Base-by-base conservation (phyloP, 1,140 invertebrate genomes). In the Triops cancriformis region DNA sequence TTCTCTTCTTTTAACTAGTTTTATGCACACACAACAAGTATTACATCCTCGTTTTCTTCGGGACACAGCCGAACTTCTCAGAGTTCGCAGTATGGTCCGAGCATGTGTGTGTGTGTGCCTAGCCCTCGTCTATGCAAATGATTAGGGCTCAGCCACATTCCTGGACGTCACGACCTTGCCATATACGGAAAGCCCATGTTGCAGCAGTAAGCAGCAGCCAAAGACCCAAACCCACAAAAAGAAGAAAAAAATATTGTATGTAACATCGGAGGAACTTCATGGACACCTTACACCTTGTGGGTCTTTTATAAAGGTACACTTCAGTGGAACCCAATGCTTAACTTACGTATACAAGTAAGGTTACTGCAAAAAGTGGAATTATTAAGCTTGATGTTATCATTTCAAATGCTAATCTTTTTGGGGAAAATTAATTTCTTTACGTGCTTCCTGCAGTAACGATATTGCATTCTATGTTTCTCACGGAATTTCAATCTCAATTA, bases 41-140 rank as follows among this genome's bases (percentile, higher is more conserved):
- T 64, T 64, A 64, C 23, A 64, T 9, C 51, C 51, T 64, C 51
- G 18, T 64, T 37, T 37, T 37, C 31, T 37, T 7, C 31, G 7
- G 31, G 31, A 37, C 51, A 14, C 51, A n/a, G 14, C 5, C 51
- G 18, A 23, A 64, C 18, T 23, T 23, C 18, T 64, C 51, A 12
- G 11, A 11, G 43, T 45, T 45, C 43, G 43, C 43, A 10, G 51
- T 64, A 64, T 64, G 14, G 51, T n/a, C 51, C 51, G n/a, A n/a
- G 51, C 51, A 64, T 64, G 51, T 64, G 31, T 37, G 31, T 37
- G 31, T 37, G 31, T 37, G 51, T 64, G 51, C 51, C 51, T 64
- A 64, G 51, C 51, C 51, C 51, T 64, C 51, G 51, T 64, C 51
- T 64, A 64, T 64, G 51, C 51, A 64, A 64, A 64, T 64, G 51